A percentile compares a stretch with the other conserved stretches of the same genome.
Conservation (phyloP, 2,888 invertebrate genomes). For the Dinocampus coccinellae region DNA sequence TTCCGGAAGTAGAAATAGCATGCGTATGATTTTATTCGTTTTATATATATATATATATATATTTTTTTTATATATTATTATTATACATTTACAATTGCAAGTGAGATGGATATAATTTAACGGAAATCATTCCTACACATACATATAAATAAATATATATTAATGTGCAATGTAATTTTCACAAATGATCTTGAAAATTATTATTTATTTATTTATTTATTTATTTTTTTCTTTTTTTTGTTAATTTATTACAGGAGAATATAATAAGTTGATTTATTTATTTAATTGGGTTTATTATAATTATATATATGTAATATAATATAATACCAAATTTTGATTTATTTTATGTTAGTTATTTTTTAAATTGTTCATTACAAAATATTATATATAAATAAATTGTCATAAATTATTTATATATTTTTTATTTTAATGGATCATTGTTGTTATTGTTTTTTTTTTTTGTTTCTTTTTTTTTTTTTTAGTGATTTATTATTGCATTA, state of each 20-base stretch:
- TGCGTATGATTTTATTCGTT: background rate
- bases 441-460: background rate
- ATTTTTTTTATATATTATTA: background rate
- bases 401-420: background rate
- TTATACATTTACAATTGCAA: background rate
- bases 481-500: background rate
- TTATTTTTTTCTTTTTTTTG: background rate
- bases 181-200: background rate
- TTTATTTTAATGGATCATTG: background rate
- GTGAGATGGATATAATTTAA: background rate
- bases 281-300: background rate
- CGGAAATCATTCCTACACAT: background rate
- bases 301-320: too few relatives aligned
- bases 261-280: background rate
- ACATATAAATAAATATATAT: background rate
- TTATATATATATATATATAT: too few relatives aligned
- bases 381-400: background rate
- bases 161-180: background rate
- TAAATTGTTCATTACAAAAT: background rate
- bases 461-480: too few relatives aligned
- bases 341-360: background rate
- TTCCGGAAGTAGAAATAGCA: constrained; percentile 22
- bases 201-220: too few relatives aligned
- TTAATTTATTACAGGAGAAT: background rate
- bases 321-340: too few relatives aligned